Base-by-base conservation (phyloP, 2,797 vertebrate species). In the Melanogrammus aeglefinus region DNA sequence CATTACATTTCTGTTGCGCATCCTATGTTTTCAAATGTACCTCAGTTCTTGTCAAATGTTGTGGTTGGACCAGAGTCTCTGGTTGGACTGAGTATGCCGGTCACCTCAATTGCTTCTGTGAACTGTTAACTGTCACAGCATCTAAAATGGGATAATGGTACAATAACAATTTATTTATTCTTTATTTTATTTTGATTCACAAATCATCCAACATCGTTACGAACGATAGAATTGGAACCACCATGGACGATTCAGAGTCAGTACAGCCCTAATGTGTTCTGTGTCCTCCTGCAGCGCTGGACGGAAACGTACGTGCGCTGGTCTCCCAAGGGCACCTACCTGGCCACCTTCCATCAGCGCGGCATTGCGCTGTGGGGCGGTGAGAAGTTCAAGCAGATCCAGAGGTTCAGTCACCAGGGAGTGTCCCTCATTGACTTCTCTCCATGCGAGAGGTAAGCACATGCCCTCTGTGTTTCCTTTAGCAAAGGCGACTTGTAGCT, bases 351-450 rank as follows among this genome's bases (percentile, higher is more conserved):
- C 86, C 98, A 99, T 79, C 97, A 99, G 82, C 93, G 97, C 44
- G 98, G 98, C 86, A 99, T 99, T 0, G 97, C 97, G 0, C 90
- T 99, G 75, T 99, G 97, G 98, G 98, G 97, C 0, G 97, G 97
- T 21, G 98, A 99, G 93, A 98, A 98, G 75, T 99, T 99, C 93
- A 99, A 98, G 79, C 98, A 99, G 92, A 99, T 99, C 73, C 98
- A 99, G 88, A 95, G 97, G 80, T 99, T 99, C 88, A 97, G 96
- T 87, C 98, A 99, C 86, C 96, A 96, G 81, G 98, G 97, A 0
- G 98, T 99, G 51, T 97, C 99, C 79, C 97, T 99, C 16, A 99
- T 99, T n/a, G 98, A 99, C 91, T 99, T 99, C 90, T 99, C 98
- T 0, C 97, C 98, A 0, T 99, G 97, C 86, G 98, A 99, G 90